Evolutionary conservation across 2,797 vertebrate genomes (phyloP).

Genomic region (Sebastes diploproa): DNA sequence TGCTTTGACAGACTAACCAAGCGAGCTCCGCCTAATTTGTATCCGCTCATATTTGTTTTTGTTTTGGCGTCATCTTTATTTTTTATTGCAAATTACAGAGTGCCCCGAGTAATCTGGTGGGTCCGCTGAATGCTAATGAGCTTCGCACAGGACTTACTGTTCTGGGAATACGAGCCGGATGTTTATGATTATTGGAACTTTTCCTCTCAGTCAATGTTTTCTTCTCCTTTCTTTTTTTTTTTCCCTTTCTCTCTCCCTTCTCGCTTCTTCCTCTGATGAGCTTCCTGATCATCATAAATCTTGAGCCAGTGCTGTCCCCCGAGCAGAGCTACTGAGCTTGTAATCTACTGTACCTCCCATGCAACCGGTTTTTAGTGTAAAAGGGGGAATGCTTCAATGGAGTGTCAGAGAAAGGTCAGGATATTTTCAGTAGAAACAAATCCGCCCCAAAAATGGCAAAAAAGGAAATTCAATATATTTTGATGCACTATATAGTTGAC

Average conservation of each 20-base stretch:
- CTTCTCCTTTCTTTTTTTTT: constrained; percentile 18
- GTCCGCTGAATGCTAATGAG: constrained; percentile 80
- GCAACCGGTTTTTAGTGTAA: constrained; percentile 48
- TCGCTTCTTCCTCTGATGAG: constrained; percentile 55
- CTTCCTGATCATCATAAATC: constrained; percentile 75
- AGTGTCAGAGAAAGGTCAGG: constrained; percentile 57
- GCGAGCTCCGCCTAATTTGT: constrained; percentile 79
- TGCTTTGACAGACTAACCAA: constrained; percentile 80
- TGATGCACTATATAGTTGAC: constrained; percentile 12
- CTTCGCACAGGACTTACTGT: constrained; percentile 64
- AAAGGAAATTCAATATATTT: constrained; percentile 29
- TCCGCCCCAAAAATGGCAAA: constrained; percentile 26
- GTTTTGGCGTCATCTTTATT: constrained; percentile 84
- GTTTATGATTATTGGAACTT: constrained; percentile 84
- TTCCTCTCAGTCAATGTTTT: constrained; percentile 76
- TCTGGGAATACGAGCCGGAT: constrained; percentile 74
- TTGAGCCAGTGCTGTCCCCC: constrained; percentile 48
- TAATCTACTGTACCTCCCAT: constrained; percentile 60
- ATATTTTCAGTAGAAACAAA: constrained; percentile 58
- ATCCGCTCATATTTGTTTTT: constrained; percentile 85
- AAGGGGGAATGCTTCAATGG: constrained; percentile 27
- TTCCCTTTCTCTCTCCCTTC: background rate
- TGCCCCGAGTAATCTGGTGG: constrained; percentile 79
- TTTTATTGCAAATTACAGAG: constrained; percentile 85
- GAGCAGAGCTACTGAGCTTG: constrained; percentile 59